Percentiles rank a stretch among this genome's conserved stretches.
Evolutionary conservation across 35 echinoderm and acorn worm genomes (phyloP).

Genomic region (Hemicentrotus pulcherrimus): DNA sequence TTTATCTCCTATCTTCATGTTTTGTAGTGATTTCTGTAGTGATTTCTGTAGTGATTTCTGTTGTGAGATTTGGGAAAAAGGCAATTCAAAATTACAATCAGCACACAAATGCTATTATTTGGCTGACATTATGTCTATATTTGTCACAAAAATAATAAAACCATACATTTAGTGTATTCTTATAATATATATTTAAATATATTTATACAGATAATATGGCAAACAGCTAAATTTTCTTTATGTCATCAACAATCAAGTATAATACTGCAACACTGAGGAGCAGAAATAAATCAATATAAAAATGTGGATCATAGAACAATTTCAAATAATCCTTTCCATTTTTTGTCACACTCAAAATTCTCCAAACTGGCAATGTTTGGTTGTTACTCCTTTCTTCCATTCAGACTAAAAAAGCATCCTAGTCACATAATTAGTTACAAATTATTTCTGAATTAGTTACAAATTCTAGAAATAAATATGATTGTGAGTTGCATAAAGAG

Average conservation of each 20-base stretch:
- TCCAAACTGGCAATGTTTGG: slow-evolving; percentile 32
- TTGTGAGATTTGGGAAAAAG: not conserved
- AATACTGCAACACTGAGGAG: slow-evolving; percentile 49
- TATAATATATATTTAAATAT: slow-evolving; percentile 56
- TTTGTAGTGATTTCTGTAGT: not conserved
- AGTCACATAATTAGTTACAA: slow-evolving; percentile 8
- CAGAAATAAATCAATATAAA: slow-evolving; percentile 17
- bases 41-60: not conserved
- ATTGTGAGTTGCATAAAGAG: slow-evolving; percentile 18
- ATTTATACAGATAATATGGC: slow-evolving; percentile 43
- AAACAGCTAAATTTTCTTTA: slow-evolving; percentile 38
- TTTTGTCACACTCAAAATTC: not conserved
- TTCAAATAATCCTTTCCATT: not conserved
- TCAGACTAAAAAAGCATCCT: not conserved
- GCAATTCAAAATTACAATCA: not conserved
- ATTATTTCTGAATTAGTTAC: not conserved
- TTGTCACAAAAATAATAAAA: slow-evolving; percentile 58
- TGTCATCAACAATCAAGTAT: slow-evolving; percentile 48
- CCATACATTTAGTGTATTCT: slow-evolving; percentile 54
- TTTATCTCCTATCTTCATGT: not conserved
- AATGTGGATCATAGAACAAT: slow-evolving; percentile 21
- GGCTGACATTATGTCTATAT: slow-evolving; percentile 47
- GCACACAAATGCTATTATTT: not conserved
- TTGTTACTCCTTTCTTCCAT: not conserved
- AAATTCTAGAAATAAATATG: not conserved